Base-by-base conservation (phyloP, 2,797 vertebrate species). In the Poeciliopsis gracilis region DNA sequence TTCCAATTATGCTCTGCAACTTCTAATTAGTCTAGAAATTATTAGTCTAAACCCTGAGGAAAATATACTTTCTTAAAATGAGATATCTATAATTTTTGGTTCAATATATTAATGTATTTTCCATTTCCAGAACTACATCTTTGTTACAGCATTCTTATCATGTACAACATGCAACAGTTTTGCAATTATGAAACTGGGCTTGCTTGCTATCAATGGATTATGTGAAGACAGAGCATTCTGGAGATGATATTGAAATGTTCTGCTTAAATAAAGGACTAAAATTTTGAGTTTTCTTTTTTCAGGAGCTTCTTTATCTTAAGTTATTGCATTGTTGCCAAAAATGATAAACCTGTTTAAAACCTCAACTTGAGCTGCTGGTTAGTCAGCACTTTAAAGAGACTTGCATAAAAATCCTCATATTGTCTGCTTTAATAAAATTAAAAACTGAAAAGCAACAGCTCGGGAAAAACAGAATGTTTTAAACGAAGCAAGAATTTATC, bases 1-100 rank as follows among this genome's bases (percentile, higher is more conserved):
- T 90, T 88, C 80, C 78, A 89, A 87, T 90, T 88, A 90, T 85
- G 57, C 74, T 72, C 51, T 63, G 49, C 80, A 88, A 78, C 81
- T 38, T 77, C 86, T 86, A 87, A 91, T 91, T 92, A 91, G 75
- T 25, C 12, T 46, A 12, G 49, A 77, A 85, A 77, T 81, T 51
- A 83, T 82, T 77, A 77, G 77, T 74, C 57, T 69, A 73, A 80
- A 81, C 82, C 82, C 75, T 81, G 66, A 73, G 82, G 82, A 87
- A 84, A 84, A 75, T 46, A 72, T 23, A 12, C 13, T 75, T 66
- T 83, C 63, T 73, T 36, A 72, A 10, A 77, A 74, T 36, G 67
- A 67, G 43, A 33, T 75, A 75, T 84, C 78, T 59, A 76, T 77
- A 51, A 6, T 46, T 87, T 82, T 47, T 53, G 79, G 73, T 66